Evolutionary conservation across 2,888 invertebrate genomes (phyloP).

Genomic region (Yponomeuta plumbellus): DNA sequence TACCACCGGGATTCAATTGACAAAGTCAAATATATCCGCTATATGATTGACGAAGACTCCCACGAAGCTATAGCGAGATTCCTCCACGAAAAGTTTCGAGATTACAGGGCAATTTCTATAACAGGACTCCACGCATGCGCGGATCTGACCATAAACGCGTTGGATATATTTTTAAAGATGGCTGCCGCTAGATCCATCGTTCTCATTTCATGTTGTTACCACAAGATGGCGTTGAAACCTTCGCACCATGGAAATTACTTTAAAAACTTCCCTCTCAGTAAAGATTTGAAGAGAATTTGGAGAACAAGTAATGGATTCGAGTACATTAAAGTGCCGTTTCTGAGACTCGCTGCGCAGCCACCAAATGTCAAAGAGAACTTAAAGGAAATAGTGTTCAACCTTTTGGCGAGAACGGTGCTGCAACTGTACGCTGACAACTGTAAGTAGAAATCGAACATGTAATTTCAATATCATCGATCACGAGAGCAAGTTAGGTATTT

Average conservation of each 20-base stretch:
- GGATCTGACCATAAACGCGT: constrained; percentile 82
- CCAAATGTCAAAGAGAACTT: constrained; percentile 70
- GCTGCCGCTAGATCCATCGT: constrained; percentile 73
- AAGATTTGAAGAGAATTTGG: constrained; percentile 54
- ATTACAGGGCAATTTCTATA: constrained; percentile 47
- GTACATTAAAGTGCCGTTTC: constrained; percentile 79
- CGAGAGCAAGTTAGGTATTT: no score
- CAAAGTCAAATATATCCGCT: constrained; percentile 76
- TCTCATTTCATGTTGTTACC: constrained; percentile 88
- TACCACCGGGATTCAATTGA: constrained; percentile 68
- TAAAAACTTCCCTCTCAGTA: constrained; percentile 81
- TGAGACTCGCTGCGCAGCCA: constrained; percentile 84
- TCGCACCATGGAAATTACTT: constrained; percentile 49
- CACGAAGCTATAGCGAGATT: constrained; percentile 51
- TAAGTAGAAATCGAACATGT: constrained; percentile 42
- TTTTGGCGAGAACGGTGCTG: constrained; percentile 78
- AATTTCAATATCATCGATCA: constrained; percentile 2
- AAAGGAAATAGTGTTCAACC: constrained; percentile 67
- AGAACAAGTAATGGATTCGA: constrained; percentile 41
- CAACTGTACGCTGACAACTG: constrained; percentile 77
- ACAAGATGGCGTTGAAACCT: constrained; percentile 70
- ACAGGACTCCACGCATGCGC: constrained; percentile 86
- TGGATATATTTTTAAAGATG: constrained; percentile 79
- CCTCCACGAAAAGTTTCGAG: constrained; percentile 53
- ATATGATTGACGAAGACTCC: constrained; percentile 74